Percentiles rank a stretch among this genome's conserved stretches.
Evolutionary conservation across 2,888 invertebrate genomes (phyloP).

Genomic region (Hydrotaea cyrtoneurina): DNA sequence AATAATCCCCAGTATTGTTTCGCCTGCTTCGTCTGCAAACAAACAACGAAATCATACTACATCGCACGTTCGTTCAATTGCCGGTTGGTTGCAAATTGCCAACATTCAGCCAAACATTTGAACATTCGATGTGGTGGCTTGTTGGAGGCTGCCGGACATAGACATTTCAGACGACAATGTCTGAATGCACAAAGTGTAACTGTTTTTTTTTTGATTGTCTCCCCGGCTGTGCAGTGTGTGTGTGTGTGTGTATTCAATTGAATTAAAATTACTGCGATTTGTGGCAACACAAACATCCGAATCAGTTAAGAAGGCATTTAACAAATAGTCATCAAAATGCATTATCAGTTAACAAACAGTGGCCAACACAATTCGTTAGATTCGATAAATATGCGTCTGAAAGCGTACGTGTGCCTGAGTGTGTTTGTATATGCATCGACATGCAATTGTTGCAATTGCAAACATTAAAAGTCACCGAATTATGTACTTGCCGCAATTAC

Average conservation of each 20-base stretch:
- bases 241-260: neutral
- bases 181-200: conserved; percentile 54
- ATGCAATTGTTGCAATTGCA: neutral
- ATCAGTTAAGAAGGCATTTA: conserved; percentile 6
- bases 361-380: neutral
- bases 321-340: conserved; percentile 6
- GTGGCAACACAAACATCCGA: neutral
- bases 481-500: neutral
- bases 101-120: neutral
- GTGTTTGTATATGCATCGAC: neutral
- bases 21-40: neutral
- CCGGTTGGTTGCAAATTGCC: conserved; percentile 51
- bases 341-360: conserved; percentile 4
- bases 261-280: conserved; percentile 7
- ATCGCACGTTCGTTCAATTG: conserved; percentile 58
- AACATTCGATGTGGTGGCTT: neutral
- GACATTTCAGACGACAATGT: conserved; percentile 48
- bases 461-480: conserved; percentile 4
- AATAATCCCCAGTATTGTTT: neutral
- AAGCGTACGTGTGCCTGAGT: neutral
- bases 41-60: neutral
- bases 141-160: neutral
- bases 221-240: neutral
- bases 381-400: neutral
- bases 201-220: conserved; percentile 41